These are phyloP conservation scores for Pardalotus punctatus DNA, from an alignment of 2,113 vertebrate species.

Conservation along the genomic window DNA sequence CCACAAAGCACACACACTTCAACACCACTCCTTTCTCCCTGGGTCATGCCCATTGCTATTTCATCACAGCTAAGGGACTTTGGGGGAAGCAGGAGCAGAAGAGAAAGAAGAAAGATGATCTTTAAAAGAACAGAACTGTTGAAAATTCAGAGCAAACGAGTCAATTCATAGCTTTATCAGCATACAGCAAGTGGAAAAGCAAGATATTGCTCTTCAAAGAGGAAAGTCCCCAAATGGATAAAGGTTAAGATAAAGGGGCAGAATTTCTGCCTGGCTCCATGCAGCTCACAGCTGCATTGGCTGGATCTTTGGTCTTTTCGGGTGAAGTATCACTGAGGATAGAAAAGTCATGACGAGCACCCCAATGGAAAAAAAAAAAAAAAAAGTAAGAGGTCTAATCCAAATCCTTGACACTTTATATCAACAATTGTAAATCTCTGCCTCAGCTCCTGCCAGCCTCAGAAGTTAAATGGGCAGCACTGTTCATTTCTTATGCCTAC, in stretches of 20 bases:
- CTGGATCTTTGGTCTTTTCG: neutral
- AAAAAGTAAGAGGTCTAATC: neutral
- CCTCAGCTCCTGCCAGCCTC: neutral
- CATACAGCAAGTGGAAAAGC: constrained; percentile 26
- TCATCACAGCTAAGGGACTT: neutral
- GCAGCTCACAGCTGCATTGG: neutral
- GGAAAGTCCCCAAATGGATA: constrained; percentile 20
- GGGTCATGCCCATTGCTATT: neutral
- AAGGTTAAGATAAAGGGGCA: constrained; percentile 49
- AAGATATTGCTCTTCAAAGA: constrained; percentile 50
- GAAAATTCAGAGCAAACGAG: constrained; percentile 34
- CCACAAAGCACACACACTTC: neutral
- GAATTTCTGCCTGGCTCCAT: constrained; percentile 3
- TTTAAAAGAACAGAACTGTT: constrained; percentile 25
- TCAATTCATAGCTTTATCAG: constrained; percentile 55
- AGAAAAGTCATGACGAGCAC: neutral
- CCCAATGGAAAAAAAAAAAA: neutral
- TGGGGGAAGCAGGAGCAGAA: neutral
- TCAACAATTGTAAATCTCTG: constrained; percentile 22
- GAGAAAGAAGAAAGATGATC: constrained; percentile 19
- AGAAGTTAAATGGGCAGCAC: constrained; percentile 2
- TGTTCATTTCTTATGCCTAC: neutral
- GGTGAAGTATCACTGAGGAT: neutral
- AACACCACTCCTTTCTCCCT: neutral
- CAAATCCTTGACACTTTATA: neutral